Base-by-base conservation (phyloP, 2,888 invertebrate genomes). In the Heliconius sara region DNA sequence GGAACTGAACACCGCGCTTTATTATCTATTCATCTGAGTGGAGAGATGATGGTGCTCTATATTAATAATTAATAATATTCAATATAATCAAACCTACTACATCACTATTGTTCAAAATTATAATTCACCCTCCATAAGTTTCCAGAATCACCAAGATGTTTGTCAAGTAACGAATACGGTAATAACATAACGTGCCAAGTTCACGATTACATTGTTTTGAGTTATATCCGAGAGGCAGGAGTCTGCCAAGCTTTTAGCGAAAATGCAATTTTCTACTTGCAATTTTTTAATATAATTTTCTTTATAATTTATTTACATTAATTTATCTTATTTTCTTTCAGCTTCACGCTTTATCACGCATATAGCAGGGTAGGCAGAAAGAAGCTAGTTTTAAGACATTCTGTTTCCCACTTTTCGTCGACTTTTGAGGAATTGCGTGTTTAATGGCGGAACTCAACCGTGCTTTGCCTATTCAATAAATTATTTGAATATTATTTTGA, bases 161-260 rank as follows among this genome's bases (percentile, higher is more conserved):
- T 75, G 75, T 63, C 27, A 43, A 75, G 25, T 66, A 52, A 68
- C 60, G 34, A 60, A 67, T 68, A 79, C 30, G 68, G 78, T 68
- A 74, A 79, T 75, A 75, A 74, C 68, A 67, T 75, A 70, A 75
- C 78, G 74, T 79, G 78, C 78, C 78, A 79, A 79, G 74, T 68
- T 79, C 74, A 68, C 66, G 78, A 79, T 75, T 74, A 67, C 74
- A 79, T 79, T 79, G 78, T 79, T 79, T 79, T 70, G 78, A 74
- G 73, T 72, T 73, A 79, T 79, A 43, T 47, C 57, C 27, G 57
- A 27, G 74, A 19, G 34, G 57, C 66, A 39, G 73, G 47, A 72
- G 73, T 60, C 63, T 75, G 78, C 78, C 74, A 74, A 78, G 78
- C 74, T 60, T 74, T 74, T 43, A 74, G 74, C 25, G 39, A 4